Evolutionary conservation across 37 sponge, comb jelly and placozoan genomes (phyloP), one percentile per base, ranked within the genome.

Genomic region (Eunapius fragilis): DNA sequence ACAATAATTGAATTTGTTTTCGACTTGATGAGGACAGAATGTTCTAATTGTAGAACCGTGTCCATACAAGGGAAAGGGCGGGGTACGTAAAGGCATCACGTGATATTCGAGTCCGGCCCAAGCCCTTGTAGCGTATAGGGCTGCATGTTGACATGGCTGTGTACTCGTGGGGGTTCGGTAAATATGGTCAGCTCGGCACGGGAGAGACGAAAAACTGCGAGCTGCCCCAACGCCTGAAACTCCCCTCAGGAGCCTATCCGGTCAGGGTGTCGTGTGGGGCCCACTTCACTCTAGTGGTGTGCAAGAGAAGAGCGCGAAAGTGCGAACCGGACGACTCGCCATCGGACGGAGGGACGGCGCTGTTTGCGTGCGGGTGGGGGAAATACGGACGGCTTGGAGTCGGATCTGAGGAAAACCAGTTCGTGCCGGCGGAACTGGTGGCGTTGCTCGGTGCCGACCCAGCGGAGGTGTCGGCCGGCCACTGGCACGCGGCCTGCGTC

Each of bases 161-260:
- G 9, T 83, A 72, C 37, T 23, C 86, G 28, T 91, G 91, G 91
- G 91, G 91, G 4, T 91, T 86, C 78, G 87, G 87, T 30, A 86
- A 83, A 31, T 91, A 91, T 25, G 91, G 91, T 3, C 91, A 91
- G 67, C 87, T 91, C 0, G 91, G 91, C 37, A 83, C 77, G 37
- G 87, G 91, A 0, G 30, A 68, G 31, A 69, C 22, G 22, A 26
- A 38, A 9, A 83, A 22, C 31, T 50, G 35, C 17, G 89, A 88
- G 36, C 22, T 70, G 3, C 89, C 89, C 25, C 83, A 82, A 27
- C 32, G 37, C 37, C 10, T 88, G 23, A 82, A 78, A 71, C 67
- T 77, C 2, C 47, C 69, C 2, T 0, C 31, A 10, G 26, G 50
- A 58, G 10, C 50, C 67, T 2, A 17, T 2, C 71, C 83, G 34